Base-by-base conservation (phyloP, 2,797 vertebrate genomes). In the Xenentodon cancila region DNA sequence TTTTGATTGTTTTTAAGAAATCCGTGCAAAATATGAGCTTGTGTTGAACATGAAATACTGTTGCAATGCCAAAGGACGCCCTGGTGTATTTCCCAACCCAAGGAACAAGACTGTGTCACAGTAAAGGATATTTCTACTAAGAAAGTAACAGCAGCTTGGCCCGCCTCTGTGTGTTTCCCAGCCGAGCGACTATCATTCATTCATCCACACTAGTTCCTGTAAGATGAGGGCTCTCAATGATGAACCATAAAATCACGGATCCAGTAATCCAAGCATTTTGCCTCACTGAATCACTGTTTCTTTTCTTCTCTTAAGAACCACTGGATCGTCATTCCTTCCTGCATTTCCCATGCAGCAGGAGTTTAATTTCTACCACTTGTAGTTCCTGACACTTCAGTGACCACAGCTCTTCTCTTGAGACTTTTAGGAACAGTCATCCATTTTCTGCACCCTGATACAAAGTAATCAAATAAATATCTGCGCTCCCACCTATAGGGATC, bases 1-100 rank as follows among this genome's bases (percentile, higher is more conserved):
- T 46, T 58, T 46, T 30, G 1, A 32, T 34, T 58, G n/a, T 45
- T 44, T 27, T 7, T 15, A 56, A 19, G 54, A 32, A 59, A 21
- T 48, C 27, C 16, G 4, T 13, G 44, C 18, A 32, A 17, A 32
- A 46, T 47, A 2, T 46, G 5, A 34, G 43, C 22, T 42, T 18
- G 47, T 15, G 15, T 34, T 51, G 3, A 11, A 6, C 7, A 13
- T 34, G 18, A 51, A 27, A 30, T 43, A 7, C 12, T 40, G 46
- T 15, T 20, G 48, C 48, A 30, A 17, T 9, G 13, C 18, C 37
- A 51, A 50, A 51, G 15, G 34, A 42, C 17, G 30, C 19, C 4
- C 13, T 18, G 34, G 17, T 27, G 22, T n/a, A 7, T 49, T 21
- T 49, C 15, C 6, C 18, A 8, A 17, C 18, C 12, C 50, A 34